phyloP scores from a whole-genome alignment of 2,113 vertebrate genomes.

The Etia nguti region DNA sequence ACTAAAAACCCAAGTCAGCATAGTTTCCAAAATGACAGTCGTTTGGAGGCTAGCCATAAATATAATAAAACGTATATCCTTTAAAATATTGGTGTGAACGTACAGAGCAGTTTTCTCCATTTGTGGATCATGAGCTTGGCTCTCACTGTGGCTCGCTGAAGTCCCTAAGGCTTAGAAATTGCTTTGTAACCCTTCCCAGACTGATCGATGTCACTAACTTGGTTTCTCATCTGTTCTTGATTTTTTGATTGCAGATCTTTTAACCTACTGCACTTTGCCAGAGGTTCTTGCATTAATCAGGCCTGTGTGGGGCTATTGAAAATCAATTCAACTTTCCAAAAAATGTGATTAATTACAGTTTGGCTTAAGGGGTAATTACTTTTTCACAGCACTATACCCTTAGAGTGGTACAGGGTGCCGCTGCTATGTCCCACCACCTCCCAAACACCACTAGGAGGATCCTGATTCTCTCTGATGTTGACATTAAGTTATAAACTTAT shows the following conservation, averaged over 20 bases:
- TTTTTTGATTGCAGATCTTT: neutral
- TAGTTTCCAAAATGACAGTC: neutral
- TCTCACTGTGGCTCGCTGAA: neutral
- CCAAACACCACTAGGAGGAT: neutral
- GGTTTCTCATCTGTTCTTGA: neutral
- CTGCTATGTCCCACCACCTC: neutral
- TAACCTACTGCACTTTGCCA: neutral
- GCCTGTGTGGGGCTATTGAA: neutral
- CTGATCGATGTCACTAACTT: neutral
- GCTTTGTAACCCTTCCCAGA: accelerated
- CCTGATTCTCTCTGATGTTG: neutral
- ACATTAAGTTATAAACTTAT: neutral
- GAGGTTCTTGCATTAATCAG: neutral
- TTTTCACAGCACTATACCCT: neutral
- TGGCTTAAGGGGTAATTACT: neutral
- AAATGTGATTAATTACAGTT: neutral
- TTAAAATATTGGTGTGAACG: neutral
- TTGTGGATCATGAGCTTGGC: neutral
- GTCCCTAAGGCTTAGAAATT: neutral
- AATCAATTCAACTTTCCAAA: neutral
- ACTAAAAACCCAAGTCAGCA: neutral
- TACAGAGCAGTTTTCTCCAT: neutral
- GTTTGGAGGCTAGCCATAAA: too few species aligned
- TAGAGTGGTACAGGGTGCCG: neutral
- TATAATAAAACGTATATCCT: neutral